phyloP scores from a whole-genome alignment of 2,888 invertebrate genomes.

The Perizoma flavofasciatum region DNA sequence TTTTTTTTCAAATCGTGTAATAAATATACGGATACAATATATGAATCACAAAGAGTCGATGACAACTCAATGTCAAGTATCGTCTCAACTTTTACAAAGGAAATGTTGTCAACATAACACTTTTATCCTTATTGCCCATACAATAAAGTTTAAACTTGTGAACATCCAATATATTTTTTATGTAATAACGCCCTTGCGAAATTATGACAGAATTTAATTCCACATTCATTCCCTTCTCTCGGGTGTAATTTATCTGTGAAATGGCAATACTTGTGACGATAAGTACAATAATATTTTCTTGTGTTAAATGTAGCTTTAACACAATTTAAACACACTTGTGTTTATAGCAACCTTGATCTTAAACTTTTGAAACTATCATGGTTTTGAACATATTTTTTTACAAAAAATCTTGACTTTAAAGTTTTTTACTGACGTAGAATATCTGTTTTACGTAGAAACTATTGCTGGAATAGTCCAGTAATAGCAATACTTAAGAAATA shows the following conservation, averaged over 20 bases:
- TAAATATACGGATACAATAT: slow-evolving; percentile 32
- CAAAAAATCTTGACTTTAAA: too few relatives aligned
- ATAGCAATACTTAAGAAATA: too few relatives aligned
- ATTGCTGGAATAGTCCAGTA: too few relatives aligned
- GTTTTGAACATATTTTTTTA: too few relatives aligned
- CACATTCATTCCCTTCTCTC: slow-evolving; percentile 25
- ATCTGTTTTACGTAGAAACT: too few relatives aligned
- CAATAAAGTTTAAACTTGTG: slow-evolving; percentile 18
- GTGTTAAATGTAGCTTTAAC: slow-evolving; percentile 6
- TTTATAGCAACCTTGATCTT: too few relatives aligned
- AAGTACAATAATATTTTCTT: slow-evolving; percentile 17
- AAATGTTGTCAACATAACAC: slow-evolving; percentile 9
- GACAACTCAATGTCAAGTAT: slow-evolving; percentile 39
- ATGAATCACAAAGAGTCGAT: slow-evolving; percentile 39
- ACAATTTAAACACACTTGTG: background rate
- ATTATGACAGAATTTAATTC: slow-evolving; percentile 41
- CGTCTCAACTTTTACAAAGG: slow-evolving; percentile 14
- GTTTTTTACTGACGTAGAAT: too few relatives aligned
- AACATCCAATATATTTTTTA: slow-evolving; percentile 27
- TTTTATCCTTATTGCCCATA: slow-evolving; percentile 18
- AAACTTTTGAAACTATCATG: too few relatives aligned
- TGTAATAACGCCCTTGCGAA: slow-evolving; percentile 32
- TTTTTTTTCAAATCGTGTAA: slow-evolving; percentile 22
- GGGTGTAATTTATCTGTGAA: slow-evolving; percentile 27
- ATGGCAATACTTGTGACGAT: slow-evolving; percentile 22